Base-by-base conservation (phyloP, 2,888 invertebrate genomes). In the Nesidiocoris tenuis region DNA sequence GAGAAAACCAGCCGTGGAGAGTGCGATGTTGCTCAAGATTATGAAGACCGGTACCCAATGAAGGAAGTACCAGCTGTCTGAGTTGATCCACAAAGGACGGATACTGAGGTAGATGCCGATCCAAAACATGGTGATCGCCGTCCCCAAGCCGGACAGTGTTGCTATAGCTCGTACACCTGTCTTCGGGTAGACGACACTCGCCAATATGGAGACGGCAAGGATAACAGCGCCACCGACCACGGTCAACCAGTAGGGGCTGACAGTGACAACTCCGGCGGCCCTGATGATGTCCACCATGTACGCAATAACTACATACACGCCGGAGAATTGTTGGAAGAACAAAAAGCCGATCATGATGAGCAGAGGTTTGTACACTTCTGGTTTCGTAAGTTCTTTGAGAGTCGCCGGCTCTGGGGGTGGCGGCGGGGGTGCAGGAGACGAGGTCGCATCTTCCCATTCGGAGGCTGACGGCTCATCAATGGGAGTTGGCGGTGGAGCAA, bases 111-210 rank as follows among this genome's bases (percentile, higher is more conserved):
- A 87, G 1, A 82, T 79, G 0, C 86, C 85, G 24, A 89, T 80
- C 1, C 82, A 79, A 2, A 86, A 79, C 86, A 89, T 87, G 74
- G 85, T 86, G 0, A 86, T n/a, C 0, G 85, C 83, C 85, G 88
- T 88, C 0, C 87, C 85, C 0, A 83, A 77, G 0, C 90, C 89
- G 0, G 89, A 89, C 54, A 86, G 77, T 2, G 89, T 83, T 0
- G 90, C 86, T 0, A 90, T 84, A 1, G 86, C 84, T 64, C 88
- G 82, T 64, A 90, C 82, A 0, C 90, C 90, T 61, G 85, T 86
- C 63, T 83, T 84, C 71, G 87, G 87, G 1, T 87, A 87, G 19
- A 81, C 61, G 25, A 80, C 64, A 12, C 80, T 79, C 19, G 81
- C 78, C 12, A 78, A 54, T 7, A 80, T 21, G 19, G 80, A 80